Conservation (phyloP, 2,113 vertebrate genomes). For the Ptyas mucosa region DNA sequence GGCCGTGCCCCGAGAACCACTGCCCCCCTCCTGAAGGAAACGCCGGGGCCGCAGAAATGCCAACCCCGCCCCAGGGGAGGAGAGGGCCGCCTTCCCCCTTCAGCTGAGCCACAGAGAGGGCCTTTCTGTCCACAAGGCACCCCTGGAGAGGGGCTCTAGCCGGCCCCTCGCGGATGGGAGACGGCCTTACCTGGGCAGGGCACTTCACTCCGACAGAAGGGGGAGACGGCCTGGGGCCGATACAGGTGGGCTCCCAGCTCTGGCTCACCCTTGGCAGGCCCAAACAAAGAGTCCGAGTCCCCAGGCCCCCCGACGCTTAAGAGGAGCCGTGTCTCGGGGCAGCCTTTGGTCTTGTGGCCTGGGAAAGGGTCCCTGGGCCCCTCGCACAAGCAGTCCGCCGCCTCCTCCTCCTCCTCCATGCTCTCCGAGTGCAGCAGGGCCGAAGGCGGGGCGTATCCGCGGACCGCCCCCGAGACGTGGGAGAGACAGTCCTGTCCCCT, state of each 20-base stretch:
- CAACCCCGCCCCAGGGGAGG: not conserved
- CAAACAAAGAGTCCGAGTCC: constrained; percentile 82
- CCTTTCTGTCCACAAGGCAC: not conserved
- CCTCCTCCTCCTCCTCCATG: constrained; percentile 90
- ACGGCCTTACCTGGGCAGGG: constrained; percentile 81
- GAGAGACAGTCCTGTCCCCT: constrained; percentile 78
- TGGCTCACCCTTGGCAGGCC: constrained; percentile 72
- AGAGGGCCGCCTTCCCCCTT: not conserved
- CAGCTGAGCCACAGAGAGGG: not conserved
- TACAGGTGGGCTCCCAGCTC: constrained; percentile 80
- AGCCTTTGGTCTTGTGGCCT: constrained; percentile 79
- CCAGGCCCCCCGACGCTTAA: constrained; percentile 64
- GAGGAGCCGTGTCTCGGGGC: constrained; percentile 71
- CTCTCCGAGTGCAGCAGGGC: constrained; percentile 87
- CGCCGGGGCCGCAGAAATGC: not conserved
- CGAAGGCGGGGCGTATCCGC: constrained; percentile 63
- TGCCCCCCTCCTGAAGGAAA: not conserved
- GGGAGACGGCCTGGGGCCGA: constrained; percentile 68
- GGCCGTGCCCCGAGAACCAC: not conserved
- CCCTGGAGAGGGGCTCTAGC: not conserved
- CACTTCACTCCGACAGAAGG: constrained; percentile 69
- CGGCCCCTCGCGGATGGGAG: rapidly evolving
- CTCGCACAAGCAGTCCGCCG: constrained; percentile 54
- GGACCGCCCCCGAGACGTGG: constrained; percentile 46
- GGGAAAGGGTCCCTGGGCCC: constrained; percentile 64